These are phyloP conservation scores for Polyergus mexicanus DNA, from an alignment of 1,140 invertebrate species.

Conservation along the genomic window DNA sequence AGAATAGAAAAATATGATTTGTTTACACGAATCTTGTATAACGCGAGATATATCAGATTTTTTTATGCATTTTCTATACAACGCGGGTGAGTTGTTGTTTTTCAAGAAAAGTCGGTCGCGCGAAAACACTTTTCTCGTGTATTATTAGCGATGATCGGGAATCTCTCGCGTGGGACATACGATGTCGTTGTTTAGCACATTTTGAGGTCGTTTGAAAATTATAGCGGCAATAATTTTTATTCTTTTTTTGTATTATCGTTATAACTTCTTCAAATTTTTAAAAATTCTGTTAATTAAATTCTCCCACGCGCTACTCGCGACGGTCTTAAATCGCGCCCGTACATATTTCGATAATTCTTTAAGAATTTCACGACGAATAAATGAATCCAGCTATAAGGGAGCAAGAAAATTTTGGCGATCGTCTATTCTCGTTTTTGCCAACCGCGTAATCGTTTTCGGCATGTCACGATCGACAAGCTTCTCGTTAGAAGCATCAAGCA, in stretches of 20 bases:
- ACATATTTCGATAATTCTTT: neutral
- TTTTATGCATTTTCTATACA: conserved; percentile 23
- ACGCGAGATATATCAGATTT: conserved; percentile 12
- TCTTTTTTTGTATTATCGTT: neutral
- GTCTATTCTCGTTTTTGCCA: conserved; percentile 10
- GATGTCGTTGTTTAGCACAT: neutral
- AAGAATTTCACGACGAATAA: neutral
- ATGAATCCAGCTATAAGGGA: neutral
- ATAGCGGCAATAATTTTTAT: conserved; percentile 2
- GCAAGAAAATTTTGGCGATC: neutral
- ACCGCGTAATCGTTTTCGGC: neutral
- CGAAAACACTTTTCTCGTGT: conserved; percentile 45
- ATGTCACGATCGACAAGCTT: neutral
- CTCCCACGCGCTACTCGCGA: neutral
- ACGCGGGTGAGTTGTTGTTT: conserved; percentile 35
- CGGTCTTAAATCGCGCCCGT: neutral
- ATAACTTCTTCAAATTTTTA: neutral
- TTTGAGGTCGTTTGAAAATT: neutral
- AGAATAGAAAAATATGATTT: too few relatives aligned
- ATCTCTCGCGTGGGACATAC: conserved; percentile 4
- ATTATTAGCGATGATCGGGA: conserved; percentile 56
- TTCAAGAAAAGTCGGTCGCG: conserved; percentile 52
- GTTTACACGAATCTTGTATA: too few relatives aligned
- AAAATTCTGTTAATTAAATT: neutral
- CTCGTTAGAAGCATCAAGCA: neutral